Base-by-base conservation (phyloP, 2,797 vertebrate species). In the Trematomus bernacchii region DNA sequence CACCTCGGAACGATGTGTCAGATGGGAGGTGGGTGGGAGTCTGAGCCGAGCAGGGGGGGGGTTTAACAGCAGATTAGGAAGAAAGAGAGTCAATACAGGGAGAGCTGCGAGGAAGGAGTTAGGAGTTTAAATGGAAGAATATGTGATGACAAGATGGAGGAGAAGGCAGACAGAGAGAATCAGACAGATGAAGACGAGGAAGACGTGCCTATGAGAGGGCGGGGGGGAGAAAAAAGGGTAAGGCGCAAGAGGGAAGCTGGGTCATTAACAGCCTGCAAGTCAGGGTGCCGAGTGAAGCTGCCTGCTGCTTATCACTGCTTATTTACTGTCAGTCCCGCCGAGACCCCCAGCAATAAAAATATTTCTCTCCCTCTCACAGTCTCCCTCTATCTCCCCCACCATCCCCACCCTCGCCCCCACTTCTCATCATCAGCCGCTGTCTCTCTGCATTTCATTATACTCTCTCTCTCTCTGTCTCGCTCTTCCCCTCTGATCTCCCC, bases 221-320 rank as follows among this genome's bases (percentile, higher is more conserved):
- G 6, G 62, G 58, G 37, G 63, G 55, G 43, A 23, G 43, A 54
- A 2, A 61, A 40, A 44, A 2, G 58, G 67, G 63, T 37, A 50
- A 76, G 80, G 85, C n/a, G 63, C 8, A 13, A 52, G 78, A 61
- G 80, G 55, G 81, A 88, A 87, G 89, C 83, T 76, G 65, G 90
- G 89, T 89, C 90, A 90, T 93, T 93, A 94, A 79, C 82, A 85
- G 86, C 85, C 91, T 86, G 82, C 62, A 37, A 87, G 89, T 85
- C 83, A 84, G 78, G 76, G 71, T 82, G 86, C 65, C 5, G 76
- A 78, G 54, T 79, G 83, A 71, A 89, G 84, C 82, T 55, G 85
- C 81, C 85, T 87, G 86, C 87, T 87, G 90, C 89, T 92, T 92
- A 91, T 92, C 87, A 79, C 77, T 66, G 77, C 79, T 86, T 85